Evolutionary conservation across 2,113 vertebrate genomes (phyloP).

Genomic region (Amazona vittata): DNA sequence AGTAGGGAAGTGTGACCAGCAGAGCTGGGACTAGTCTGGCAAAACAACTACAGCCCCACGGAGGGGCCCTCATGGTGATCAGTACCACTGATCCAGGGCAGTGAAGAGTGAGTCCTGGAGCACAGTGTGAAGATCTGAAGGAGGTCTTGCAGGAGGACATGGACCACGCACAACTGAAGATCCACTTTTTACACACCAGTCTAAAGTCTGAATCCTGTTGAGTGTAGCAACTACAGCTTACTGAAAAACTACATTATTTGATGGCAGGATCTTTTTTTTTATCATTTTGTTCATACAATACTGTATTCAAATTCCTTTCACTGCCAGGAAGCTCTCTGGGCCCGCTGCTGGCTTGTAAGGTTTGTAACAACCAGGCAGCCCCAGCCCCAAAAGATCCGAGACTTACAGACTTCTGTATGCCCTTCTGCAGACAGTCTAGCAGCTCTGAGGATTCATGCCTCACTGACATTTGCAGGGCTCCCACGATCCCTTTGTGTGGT

Average conservation of each 20-base stretch:
- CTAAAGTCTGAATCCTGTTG: not conserved
- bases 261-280: not conserved
- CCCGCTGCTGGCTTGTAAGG: not conserved
- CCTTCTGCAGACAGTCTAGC: not conserved
- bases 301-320: not conserved
- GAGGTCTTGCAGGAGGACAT: not conserved
- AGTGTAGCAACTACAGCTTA: not conserved
- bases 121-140: not conserved
- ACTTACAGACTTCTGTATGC: not conserved
- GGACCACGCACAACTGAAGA: not conserved
- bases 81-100: not conserved
- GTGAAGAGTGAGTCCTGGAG: not conserved
- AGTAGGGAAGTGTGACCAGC: not conserved
- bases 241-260: not conserved
- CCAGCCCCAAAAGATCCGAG: not conserved
- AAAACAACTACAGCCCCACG: not conserved
- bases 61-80: not conserved
- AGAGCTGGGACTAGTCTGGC: not conserved
- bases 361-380: not conserved
- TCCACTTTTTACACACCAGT: not conserved
- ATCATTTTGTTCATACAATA: not conserved
- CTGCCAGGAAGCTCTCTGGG: not conserved
- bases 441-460: not conserved
- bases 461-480: not conserved
- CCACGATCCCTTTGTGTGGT: not conserved